Percentiles rank a stretch among this genome's conserved stretches.
These are phyloP conservation scores for Melozone crissalis DNA, from an alignment of 2,113 vertebrate genomes.

Conservation along the genomic window DNA sequence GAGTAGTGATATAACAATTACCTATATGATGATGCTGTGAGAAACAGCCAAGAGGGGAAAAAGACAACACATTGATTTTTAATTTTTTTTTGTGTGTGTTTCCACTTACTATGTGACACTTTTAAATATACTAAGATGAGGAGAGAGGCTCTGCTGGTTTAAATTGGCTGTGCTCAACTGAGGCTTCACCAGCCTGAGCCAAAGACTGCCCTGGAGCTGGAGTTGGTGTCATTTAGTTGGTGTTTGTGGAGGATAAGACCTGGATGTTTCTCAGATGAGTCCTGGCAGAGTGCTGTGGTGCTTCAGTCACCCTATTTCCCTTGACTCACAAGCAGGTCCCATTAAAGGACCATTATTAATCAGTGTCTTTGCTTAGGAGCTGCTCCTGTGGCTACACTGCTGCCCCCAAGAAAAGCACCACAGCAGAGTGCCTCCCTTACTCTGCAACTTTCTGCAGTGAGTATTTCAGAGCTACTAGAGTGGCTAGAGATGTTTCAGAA, in stretches of 20 bases:
- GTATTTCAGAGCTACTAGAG: background rate
- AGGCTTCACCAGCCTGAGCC: background rate
- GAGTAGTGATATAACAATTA: background rate
- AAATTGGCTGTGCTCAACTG: background rate
- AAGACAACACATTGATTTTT: background rate
- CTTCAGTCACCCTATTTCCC: background rate
- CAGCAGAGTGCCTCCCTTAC: background rate
- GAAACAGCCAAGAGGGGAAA: background rate
- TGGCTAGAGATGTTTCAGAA: too few relatives aligned
- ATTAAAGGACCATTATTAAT: background rate
- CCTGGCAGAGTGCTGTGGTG: background rate
- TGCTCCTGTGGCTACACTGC: fast-evolving
- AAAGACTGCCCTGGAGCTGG: background rate
- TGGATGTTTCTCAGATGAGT: background rate
- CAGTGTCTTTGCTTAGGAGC: background rate
- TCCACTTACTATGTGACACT: background rate
- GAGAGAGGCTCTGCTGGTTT: background rate
- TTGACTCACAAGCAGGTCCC: background rate
- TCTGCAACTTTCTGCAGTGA: background rate
- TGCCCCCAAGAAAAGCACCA: background rate
- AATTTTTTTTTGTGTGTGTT: background rate
- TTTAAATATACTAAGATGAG: background rate
- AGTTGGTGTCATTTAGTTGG: background rate
- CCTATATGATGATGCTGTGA: background rate
- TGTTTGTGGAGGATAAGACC: background rate